Percentiles rank a stretch among this genome's conserved stretches.
phyloP scores from a whole-genome alignment of 2,888 invertebrate species.

The Eupeodes luniger region DNA sequence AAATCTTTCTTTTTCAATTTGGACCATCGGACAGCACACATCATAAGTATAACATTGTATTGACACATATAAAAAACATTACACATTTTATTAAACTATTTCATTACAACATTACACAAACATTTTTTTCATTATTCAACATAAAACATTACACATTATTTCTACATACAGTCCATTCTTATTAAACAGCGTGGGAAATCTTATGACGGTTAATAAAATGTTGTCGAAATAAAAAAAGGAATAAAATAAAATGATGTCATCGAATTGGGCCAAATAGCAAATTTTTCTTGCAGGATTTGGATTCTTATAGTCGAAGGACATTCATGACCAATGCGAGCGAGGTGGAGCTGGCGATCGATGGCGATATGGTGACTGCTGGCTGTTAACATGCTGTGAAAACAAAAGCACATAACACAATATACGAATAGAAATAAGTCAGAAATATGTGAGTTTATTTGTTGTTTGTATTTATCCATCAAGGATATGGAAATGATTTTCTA shows the following conservation, averaged over 20 bases:
- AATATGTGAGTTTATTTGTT: constrained; percentile 50
- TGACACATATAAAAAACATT: too few relatives aligned
- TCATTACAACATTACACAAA: too few relatives aligned
- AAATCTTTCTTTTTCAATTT: too few relatives aligned
- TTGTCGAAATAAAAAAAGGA: constrained; percentile 42
- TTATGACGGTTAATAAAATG: constrained; percentile 69
- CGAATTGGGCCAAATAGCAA: constrained; percentile 55
- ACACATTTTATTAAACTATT: too few relatives aligned
- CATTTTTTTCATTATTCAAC: too few relatives aligned
- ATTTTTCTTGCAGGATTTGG: constrained; percentile 19
- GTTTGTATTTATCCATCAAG: constrained; percentile 65
- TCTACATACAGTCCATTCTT: too few relatives aligned
- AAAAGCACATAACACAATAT: not conserved
- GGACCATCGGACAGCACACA: too few relatives aligned
- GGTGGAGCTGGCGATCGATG: not conserved
- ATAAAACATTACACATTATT: too few relatives aligned
- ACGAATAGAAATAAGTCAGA: not conserved
- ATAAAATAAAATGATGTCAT: constrained; percentile 57
- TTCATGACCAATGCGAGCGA: not conserved
- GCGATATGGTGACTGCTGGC: not conserved
- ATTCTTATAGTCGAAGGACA: constrained; percentile 6
- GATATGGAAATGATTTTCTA: constrained; percentile 68
- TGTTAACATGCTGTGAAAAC: constrained; percentile 22
- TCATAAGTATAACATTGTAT: too few relatives aligned
- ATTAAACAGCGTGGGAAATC: constrained; percentile 33